Conservation (phyloP, 2,888 invertebrate species). For the Thecophora atra region DNA sequence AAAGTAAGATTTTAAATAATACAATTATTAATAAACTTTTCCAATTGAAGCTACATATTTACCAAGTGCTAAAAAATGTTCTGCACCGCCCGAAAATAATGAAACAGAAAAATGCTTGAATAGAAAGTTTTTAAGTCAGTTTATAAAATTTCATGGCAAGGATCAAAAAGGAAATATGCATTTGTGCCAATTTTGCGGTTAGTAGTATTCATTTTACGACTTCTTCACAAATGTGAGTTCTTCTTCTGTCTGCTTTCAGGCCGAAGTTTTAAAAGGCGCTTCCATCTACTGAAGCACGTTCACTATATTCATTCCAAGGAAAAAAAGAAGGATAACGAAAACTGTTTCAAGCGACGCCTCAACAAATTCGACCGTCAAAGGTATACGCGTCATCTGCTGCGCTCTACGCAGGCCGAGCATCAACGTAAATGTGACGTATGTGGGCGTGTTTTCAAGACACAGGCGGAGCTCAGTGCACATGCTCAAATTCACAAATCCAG, state of each 20-base stretch:
- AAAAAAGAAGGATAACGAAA: slow-evolving; percentile 11
- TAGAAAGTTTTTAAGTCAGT: slow-evolving; percentile 18
- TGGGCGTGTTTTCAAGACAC: slow-evolving; percentile 14
- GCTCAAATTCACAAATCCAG: slow-evolving; percentile 17
- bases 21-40: neutral
- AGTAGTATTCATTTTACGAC: neutral
- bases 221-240: neutral
- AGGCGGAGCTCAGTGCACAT: slow-evolving; percentile 16
- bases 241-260: slow-evolving; percentile 25
- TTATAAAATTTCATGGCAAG: slow-evolving; percentile 21
- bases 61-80: neutral
- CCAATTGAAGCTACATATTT: slow-evolving; percentile 14
- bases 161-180: slow-evolving; percentile 12
- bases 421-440: slow-evolving; percentile 22
- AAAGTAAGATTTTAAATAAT: neutral
- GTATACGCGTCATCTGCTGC: slow-evolving; percentile 27
- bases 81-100: neutral
- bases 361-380: slow-evolving; percentile 13
- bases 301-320: slow-evolving; percentile 34
- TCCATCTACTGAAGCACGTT: slow-evolving; percentile 40
- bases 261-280: slow-evolving; percentile 35
- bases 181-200: slow-evolving; percentile 42
- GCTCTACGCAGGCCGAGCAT: slow-evolving; percentile 19
- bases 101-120: neutral
- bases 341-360: slow-evolving; percentile 14